Evolutionary conservation across 2,113 vertebrate genomes (phyloP).

Genomic region (Psittacus erithacus): DNA sequence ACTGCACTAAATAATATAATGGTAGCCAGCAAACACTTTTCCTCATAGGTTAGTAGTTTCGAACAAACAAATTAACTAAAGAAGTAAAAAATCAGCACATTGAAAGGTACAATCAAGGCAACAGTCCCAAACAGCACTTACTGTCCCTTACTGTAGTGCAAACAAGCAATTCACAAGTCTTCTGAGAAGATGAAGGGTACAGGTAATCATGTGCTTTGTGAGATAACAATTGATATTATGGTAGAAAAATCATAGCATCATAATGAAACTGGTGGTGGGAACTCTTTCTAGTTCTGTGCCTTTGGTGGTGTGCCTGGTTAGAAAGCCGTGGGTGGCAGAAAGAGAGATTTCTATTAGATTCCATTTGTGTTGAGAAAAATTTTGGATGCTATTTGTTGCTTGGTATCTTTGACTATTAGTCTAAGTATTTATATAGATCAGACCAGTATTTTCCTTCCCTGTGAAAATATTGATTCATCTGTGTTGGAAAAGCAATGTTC

Average conservation of each 20-base stretch:
- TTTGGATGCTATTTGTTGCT: not conserved
- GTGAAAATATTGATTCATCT: not conserved
- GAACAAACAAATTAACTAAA: not conserved
- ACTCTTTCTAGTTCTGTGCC: not conserved
- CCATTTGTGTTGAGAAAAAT: not conserved
- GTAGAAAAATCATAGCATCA: not conserved
- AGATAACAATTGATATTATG: not conserved
- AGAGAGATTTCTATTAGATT: not conserved
- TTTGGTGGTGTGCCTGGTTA: not conserved
- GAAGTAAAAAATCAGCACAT: not conserved
- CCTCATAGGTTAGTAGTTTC: not conserved
- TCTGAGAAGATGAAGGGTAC: not conserved
- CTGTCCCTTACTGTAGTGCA: not conserved
- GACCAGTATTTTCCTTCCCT: not conserved
- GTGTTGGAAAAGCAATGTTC: not conserved
- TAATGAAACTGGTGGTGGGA: not conserved
- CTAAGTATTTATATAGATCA: not conserved
- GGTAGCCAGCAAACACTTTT: not conserved
- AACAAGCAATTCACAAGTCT: not conserved
- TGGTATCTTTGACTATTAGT: not conserved
- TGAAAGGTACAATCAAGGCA: not conserved
- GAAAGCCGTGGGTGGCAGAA: not conserved
- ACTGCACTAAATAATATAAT: not conserved
- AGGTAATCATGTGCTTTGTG: not conserved
- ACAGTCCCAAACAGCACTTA: not conserved